phyloP scores from a whole-genome alignment of 2,113 vertebrate genomes.

The Sterrhoptilus dennistouni region DNA sequence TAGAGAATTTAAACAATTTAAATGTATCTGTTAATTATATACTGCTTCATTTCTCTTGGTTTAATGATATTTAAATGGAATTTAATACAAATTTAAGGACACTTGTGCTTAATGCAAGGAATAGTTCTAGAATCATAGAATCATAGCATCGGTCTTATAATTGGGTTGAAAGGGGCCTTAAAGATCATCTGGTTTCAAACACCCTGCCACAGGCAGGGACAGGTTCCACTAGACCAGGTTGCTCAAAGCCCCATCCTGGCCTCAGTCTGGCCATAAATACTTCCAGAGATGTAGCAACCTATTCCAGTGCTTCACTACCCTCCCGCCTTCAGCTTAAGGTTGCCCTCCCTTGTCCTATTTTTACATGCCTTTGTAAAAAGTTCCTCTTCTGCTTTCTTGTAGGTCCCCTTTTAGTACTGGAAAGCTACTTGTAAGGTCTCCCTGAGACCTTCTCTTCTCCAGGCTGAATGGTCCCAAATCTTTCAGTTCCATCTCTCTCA shows the following conservation, averaged over 20 bases:
- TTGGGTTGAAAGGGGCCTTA: neutral
- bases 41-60: constrained; percentile 40
- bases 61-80: constrained; percentile 56
- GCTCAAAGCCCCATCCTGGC: neutral
- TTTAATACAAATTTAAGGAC: constrained; percentile 55
- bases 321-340: neutral
- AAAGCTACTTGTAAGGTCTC: neutral
- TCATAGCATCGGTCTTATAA: neutral
- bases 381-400: neutral
- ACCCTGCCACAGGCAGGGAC: neutral
- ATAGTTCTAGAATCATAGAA: neutral
- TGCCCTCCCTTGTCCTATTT: accelerated
- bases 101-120: neutral
- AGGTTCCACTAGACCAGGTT: neutral
- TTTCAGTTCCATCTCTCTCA: neutral
- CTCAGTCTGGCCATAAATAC: neutral
- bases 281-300: neutral
- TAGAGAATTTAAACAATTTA: constrained; percentile 32
- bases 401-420: neutral
- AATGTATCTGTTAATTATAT: constrained; percentile 34
- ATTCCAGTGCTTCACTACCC: neutral
- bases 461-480: neutral
- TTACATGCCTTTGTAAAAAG: neutral
- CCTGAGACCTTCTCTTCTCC: neutral
- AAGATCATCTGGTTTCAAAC: neutral